Evolutionary conservation across 2,888 invertebrate species (phyloP).

Genomic region (Agelastica alni): DNA sequence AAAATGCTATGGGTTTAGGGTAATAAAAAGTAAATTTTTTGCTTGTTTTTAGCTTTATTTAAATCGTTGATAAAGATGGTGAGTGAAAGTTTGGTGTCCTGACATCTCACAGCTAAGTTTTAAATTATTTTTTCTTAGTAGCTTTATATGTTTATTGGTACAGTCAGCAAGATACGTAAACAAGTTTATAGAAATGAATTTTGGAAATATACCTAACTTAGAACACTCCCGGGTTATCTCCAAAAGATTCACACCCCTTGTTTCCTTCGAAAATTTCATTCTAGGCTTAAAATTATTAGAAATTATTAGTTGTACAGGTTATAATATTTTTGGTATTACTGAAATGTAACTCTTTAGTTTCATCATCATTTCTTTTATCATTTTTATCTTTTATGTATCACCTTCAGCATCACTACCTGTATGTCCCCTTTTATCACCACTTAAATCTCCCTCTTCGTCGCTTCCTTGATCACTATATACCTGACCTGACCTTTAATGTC

Average conservation of each 20-base stretch:
- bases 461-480: not conserved
- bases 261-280: not conserved
- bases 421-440: no score
- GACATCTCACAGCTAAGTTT: not conserved
- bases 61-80: not conserved
- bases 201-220: not conserved
- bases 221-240: not conserved
- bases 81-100: no score
- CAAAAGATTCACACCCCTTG: not conserved
- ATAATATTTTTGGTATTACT: not conserved
- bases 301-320: not conserved
- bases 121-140: not conserved
- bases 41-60: not conserved
- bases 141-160: not conserved
- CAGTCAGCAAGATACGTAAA: not conserved
- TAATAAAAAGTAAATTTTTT: not conserved
- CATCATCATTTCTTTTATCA: not conserved
- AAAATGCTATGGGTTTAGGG: not conserved
- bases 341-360: not conserved
- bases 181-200: not conserved
- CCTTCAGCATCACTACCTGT: no score
- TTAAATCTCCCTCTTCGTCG: not conserved
- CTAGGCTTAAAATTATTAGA: not conserved
- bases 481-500: not conserved
- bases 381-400: not conserved